Percentiles rank a stretch among this genome's conserved stretches.
Evolutionary conservation across 2,888 invertebrate genomes (phyloP).

Genomic region (Lasiommata megera): DNA sequence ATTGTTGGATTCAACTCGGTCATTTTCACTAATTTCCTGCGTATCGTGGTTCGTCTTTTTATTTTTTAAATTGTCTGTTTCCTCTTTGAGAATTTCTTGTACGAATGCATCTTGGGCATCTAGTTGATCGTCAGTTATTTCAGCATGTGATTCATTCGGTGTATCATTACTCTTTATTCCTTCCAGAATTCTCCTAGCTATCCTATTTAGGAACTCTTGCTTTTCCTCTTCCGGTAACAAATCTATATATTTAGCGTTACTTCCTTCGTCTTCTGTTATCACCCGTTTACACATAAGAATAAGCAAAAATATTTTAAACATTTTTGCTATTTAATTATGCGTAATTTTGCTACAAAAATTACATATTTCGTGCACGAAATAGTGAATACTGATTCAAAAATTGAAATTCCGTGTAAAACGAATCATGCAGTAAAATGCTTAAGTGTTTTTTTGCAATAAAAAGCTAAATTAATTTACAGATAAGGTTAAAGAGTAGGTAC

Average conservation of each 20-base stretch:
- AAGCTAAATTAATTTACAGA: slow-evolving; percentile 10
- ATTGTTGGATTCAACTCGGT: slow-evolving; percentile 24
- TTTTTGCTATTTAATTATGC: slow-evolving; percentile 40
- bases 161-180: slow-evolving; percentile 44
- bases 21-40: slow-evolving; percentile 13
- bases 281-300: slow-evolving; percentile 32
- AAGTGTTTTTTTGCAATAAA: slow-evolving; percentile 15
- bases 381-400: slow-evolving; percentile 20
- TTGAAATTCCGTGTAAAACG: slow-evolving; percentile 24
- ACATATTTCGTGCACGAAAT: neutral
- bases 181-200: slow-evolving; percentile 57
- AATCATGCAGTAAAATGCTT: slow-evolving; percentile 28
- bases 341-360: slow-evolving; percentile 33
- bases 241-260: slow-evolving; percentile 59
- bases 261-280: slow-evolving; percentile 36
- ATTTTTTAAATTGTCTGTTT: slow-evolving; percentile 41
- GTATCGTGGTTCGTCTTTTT: slow-evolving; percentile 16
- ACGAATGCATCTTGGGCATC: slow-evolving; percentile 52
- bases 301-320: slow-evolving; percentile 39
- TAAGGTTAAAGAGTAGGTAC: slow-evolving; percentile 1
- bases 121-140: slow-evolving; percentile 48
- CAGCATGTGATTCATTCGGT: slow-evolving; percentile 37
- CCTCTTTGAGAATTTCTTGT: slow-evolving; percentile 51
- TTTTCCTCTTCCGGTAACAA: slow-evolving; percentile 59
- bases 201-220: slow-evolving; percentile 52